Conservation (phyloP, 2,113 vertebrate genomes). For the Phylloscopus trochiloides region DNA sequence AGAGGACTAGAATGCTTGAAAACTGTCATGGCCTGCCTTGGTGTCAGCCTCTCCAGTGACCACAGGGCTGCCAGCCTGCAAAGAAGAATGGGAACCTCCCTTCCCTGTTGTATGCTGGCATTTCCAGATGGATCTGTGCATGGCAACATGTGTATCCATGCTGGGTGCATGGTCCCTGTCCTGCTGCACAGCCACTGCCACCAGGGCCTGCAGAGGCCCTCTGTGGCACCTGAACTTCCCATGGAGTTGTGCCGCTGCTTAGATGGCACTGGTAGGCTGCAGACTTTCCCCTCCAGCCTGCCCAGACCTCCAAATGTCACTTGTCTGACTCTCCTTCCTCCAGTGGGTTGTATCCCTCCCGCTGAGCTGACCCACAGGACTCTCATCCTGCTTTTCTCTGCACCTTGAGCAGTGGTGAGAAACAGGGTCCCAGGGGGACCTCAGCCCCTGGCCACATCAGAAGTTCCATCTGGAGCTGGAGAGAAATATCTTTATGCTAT, state of each 20-base stretch:
- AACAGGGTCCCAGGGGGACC: background rate
- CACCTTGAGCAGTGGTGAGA: background rate
- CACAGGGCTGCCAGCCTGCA: background rate
- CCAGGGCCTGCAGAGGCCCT: background rate
- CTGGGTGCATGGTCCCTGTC: rapidly evolving
- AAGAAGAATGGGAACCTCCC: background rate
- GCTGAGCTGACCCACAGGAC: background rate
- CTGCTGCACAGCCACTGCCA: background rate
- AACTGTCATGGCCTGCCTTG: background rate
- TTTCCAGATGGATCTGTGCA: background rate
- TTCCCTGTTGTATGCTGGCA: background rate
- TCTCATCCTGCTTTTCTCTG: background rate
- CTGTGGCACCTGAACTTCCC: background rate
- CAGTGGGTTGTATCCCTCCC: background rate
- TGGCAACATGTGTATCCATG: background rate
- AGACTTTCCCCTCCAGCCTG: background rate
- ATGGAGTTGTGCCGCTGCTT: rapidly evolving
- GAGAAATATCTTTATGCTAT: background rate
- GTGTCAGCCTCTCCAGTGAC: rapidly evolving
- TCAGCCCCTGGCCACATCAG: background rate
- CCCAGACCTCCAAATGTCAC: background rate
- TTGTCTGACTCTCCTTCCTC: background rate
- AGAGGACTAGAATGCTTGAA: background rate
- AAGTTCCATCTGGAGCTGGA: background rate
- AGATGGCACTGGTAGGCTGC: background rate